Base-by-base conservation (phyloP, 2,797 vertebrate genomes). In the Pipistrellus nathusii region DNA sequence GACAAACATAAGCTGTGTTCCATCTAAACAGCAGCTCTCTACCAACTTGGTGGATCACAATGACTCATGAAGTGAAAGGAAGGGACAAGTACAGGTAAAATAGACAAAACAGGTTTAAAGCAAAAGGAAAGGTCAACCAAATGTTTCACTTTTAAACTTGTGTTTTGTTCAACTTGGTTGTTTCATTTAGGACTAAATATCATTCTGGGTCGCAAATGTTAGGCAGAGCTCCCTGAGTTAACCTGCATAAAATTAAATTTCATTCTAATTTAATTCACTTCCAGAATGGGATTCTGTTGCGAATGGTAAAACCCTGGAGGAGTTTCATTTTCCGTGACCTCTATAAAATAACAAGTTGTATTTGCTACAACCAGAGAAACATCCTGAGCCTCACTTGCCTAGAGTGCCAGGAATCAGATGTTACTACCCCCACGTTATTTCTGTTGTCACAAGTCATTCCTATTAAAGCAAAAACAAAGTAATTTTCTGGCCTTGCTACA, bases 181-280 rank as follows among this genome's bases (percentile, higher is more conserved):
- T 75, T 85, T 82, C 73, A 72, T 53, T 93, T 20, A n/a, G 27
- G 6, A 66, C 73, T 94, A 87, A 88, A 48, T 44, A 92, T 51
- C 69, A 51, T 75, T 71, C 89, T 30, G 38, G 93, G 77, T 57
- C 88, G 23, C 44, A 93, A 88, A 72, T 53, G 20, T n/a, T 71
- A 53, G 46, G 69, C 89, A 80, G 44, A 94, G 68, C 13, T 94
- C 88, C 77, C 87, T 68, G 27, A 80, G 85, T 80, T 94, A 96
- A 95, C 90, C 82, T 94, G 90, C 88, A 94, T 94, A 88, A 95
- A 95, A 96, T 94, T 96, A 92, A 95, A 97, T 91, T 94, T 94
- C 81, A 93, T 83, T 96, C 88, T 95, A 94, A 96, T 85, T 75
- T 91, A 94, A 82, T 94, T 95, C 90, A 87, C 85, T 80, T 97